Evolutionary conservation across 2,888 invertebrate genomes (phyloP).

Genomic region (Agrochola circellaris): DNA sequence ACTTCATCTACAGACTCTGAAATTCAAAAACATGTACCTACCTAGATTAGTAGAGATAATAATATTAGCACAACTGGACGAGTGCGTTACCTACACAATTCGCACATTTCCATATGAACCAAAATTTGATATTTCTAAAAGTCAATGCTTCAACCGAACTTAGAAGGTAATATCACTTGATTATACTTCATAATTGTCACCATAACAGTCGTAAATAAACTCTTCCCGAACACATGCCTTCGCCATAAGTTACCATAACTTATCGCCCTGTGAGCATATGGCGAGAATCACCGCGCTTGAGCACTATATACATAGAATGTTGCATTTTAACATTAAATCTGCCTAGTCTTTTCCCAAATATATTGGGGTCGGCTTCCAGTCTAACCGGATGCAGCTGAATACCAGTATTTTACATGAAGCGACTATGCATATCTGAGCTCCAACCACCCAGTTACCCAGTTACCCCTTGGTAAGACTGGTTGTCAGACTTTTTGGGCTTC

Average conservation of each 20-base stretch:
- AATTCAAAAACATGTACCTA: neutral
- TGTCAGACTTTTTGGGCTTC: neutral
- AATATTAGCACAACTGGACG: too few species aligned
- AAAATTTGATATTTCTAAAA: neutral
- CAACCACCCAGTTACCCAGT: too few species aligned
- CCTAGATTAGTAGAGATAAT: too few species aligned
- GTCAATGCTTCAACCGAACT: neutral
- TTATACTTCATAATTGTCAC: conserved; percentile 12
- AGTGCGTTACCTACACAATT: neutral
- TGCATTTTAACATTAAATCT: neutral
- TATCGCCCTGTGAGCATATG: conserved; percentile 19
- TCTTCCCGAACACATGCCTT: neutral
- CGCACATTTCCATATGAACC: neutral
- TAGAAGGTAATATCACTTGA: neutral
- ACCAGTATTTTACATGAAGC: neutral
- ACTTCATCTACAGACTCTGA: neutral
- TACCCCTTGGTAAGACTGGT: neutral
- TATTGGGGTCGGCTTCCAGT: neutral
- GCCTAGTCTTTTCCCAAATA: neutral
- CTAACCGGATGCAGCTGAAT: neutral
- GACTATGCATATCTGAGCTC: neutral
- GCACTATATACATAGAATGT: neutral
- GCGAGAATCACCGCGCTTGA: conserved; percentile 17
- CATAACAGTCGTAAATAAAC: neutral
- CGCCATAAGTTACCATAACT: conserved; percentile 20